Evolutionary conservation across 2,113 vertebrate genomes (phyloP).

Genomic region (Lates calcarifer): DNA sequence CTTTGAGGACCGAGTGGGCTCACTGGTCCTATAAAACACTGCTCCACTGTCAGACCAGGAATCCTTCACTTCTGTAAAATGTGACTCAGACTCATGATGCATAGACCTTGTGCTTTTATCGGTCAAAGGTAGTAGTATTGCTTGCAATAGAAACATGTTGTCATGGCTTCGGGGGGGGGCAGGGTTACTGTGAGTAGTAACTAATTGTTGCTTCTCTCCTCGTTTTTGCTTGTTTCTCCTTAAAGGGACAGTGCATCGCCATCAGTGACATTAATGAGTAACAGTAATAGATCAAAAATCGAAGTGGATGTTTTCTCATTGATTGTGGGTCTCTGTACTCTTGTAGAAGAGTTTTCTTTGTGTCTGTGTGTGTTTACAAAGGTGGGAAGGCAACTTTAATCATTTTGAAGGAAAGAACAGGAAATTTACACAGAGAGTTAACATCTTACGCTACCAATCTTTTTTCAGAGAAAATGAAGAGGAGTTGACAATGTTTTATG

Average conservation of each 20-base stretch:
- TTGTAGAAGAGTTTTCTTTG: constrained; percentile 69
- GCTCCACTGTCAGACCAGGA: constrained; percentile 30
- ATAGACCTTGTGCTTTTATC: constrained; percentile 89
- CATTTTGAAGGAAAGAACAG: constrained; percentile 74
- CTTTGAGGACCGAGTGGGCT: constrained; percentile 39
- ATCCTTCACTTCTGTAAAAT: constrained; percentile 59
- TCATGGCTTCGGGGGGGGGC: constrained; percentile 72
- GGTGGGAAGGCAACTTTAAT: constrained; percentile 54
- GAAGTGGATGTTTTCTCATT: constrained; percentile 84
- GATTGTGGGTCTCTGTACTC: constrained; percentile 83
- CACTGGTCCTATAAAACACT: constrained; percentile 21
- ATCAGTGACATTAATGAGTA: constrained; percentile 87
- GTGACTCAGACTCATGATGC: constrained; percentile 67
- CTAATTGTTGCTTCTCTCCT: constrained; percentile 69
- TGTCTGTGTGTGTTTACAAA: constrained; percentile 71
- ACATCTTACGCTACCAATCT: constrained; percentile 89
- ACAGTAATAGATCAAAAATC: constrained; percentile 83
- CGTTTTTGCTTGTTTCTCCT: constrained; percentile 77
- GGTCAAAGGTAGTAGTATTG: constrained; percentile 85
- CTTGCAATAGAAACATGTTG: constrained; percentile 90
- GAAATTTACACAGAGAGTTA: constrained; percentile 70
- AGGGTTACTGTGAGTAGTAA: constrained; percentile 70
- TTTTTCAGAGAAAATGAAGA: constrained; percentile 89
- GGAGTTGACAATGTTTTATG: constrained; percentile 94
- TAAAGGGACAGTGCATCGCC: constrained; percentile 86